phyloP scores from a whole-genome alignment of 2,888 invertebrate species.

The Zelleria hepariella region DNA sequence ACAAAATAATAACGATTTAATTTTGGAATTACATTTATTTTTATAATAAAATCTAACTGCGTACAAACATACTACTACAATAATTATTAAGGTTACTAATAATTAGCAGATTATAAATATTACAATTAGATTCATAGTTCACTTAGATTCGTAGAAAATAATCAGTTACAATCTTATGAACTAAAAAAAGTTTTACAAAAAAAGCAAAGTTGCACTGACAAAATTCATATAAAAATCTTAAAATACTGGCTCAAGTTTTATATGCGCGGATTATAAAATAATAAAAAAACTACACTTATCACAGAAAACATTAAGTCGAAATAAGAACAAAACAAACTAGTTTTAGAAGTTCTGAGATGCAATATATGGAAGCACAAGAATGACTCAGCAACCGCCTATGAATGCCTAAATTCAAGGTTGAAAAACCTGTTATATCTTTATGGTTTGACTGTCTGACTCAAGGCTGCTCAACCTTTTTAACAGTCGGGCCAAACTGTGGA shows the following conservation, averaged over 20 bases:
- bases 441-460: too few species aligned
- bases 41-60: conserved; percentile 20
- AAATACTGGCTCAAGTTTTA: conserved; percentile 32
- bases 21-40: conserved; percentile 6
- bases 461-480: too few species aligned
- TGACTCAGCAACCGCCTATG: background rate
- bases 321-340: conserved; percentile 22
- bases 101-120: background rate
- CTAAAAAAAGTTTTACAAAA: conserved; percentile 3
- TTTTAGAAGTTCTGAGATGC: conserved; percentile 9
- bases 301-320: conserved; percentile 32
- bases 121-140: background rate
- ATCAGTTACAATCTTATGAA: background rate
- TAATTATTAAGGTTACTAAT: background rate
- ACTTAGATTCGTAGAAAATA: background rate
- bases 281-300: conserved; percentile 31
- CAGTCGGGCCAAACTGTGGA: too few species aligned
- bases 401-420: conserved; percentile 30
- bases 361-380: conserved; percentile 32
- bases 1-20: background rate
- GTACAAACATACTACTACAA: conserved; percentile 29
- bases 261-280: conserved; percentile 27
- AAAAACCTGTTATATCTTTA: conserved; percentile 30
- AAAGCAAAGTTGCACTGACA: conserved; percentile 23
- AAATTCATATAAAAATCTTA: conserved; percentile 34